Percentiles rank a stretch among this genome's conserved stretches.
Evolutionary conservation across 2,888 invertebrate species (phyloP).

Genomic region (Malacosoma neustria): DNA sequence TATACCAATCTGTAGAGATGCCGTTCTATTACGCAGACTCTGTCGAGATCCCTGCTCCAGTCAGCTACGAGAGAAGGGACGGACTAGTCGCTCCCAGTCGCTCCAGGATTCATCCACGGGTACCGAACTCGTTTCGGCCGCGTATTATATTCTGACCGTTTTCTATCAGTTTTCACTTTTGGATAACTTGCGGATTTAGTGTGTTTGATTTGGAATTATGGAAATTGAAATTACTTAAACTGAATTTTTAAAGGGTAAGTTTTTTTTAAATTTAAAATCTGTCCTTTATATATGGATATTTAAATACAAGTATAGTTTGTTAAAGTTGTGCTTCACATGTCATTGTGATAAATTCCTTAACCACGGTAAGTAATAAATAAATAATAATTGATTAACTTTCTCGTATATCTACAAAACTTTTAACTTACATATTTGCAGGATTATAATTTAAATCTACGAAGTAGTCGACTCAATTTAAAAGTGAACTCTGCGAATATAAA

Average conservation of each 20-base stretch:
- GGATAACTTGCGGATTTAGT: slow-evolving; percentile 32
- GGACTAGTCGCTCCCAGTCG: slow-evolving; percentile 44
- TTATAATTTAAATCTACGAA: too few relatives aligned
- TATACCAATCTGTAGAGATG: slow-evolving; percentile 71
- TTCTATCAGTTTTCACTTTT: slow-evolving; percentile 30
- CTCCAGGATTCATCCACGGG: slow-evolving; percentile 22
- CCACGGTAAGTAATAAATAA: too few relatives aligned
- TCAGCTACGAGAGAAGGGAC: slow-evolving; percentile 53
- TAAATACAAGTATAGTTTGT: too few relatives aligned
- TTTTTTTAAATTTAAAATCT: too few relatives aligned
- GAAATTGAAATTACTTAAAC: slow-evolving; percentile 40
- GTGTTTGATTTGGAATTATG: slow-evolving; percentile 36
- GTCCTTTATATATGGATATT: too few relatives aligned
- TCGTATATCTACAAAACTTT: too few relatives aligned
- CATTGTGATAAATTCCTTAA: too few relatives aligned
- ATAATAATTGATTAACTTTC: too few relatives aligned
- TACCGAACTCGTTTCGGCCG: slow-evolving; percentile 29
- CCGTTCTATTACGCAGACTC: slow-evolving; percentile 72
- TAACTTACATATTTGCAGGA: too few relatives aligned
- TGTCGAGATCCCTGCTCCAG: slow-evolving; percentile 65
- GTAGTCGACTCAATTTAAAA: too few relatives aligned
- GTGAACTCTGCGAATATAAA: too few relatives aligned
- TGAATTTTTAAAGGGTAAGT: slow-evolving; percentile 14
- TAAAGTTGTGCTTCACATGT: too few relatives aligned
- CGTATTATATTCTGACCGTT: slow-evolving; percentile 30